Evolutionary conservation across 2,113 vertebrate species (phyloP).

Genomic region (Silurus glanis): DNA sequence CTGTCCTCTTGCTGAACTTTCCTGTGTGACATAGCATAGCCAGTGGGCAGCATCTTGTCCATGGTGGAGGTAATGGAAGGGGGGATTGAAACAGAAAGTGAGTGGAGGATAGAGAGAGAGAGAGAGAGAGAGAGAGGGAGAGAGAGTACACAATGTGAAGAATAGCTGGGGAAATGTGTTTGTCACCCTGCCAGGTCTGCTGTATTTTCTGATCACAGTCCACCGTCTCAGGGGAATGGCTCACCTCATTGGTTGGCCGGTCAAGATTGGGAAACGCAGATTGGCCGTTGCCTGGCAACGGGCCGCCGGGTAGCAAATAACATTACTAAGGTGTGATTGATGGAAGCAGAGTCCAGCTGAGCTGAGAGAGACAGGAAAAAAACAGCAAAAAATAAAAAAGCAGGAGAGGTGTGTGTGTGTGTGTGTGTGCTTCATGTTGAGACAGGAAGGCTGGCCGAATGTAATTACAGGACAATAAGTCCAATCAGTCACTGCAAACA

Average conservation of each 20-base stretch:
- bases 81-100: conserved; percentile 12
- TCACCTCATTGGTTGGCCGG: conserved; percentile 66
- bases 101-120: background rate
- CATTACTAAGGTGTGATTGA: conserved; percentile 52
- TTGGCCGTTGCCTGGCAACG: conserved; percentile 67
- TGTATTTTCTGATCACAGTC: conserved; percentile 55
- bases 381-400: conserved; percentile 17
- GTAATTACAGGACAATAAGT: conserved; percentile 42
- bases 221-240: conserved; percentile 54
- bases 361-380: conserved; percentile 5
- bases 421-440: conserved; percentile 12
- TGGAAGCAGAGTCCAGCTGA: conserved; percentile 45
- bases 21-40: conserved; percentile 21
- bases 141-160: conserved; percentile 30
- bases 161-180: conserved; percentile 47
- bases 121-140: conserved; percentile 44
- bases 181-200: conserved; percentile 36
- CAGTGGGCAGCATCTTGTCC: conserved; percentile 46
- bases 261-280: conserved; percentile 54
- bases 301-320: conserved; percentile 46
- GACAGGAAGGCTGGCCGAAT: conserved; percentile 26
- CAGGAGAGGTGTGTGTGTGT: conserved; percentile 11
- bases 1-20: conserved; percentile 60
- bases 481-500: conserved; percentile 41
- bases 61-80: conserved; percentile 35